Evolutionary conservation across 2,888 invertebrate species (phyloP).

Genomic region (Harpalus rufipes): DNA sequence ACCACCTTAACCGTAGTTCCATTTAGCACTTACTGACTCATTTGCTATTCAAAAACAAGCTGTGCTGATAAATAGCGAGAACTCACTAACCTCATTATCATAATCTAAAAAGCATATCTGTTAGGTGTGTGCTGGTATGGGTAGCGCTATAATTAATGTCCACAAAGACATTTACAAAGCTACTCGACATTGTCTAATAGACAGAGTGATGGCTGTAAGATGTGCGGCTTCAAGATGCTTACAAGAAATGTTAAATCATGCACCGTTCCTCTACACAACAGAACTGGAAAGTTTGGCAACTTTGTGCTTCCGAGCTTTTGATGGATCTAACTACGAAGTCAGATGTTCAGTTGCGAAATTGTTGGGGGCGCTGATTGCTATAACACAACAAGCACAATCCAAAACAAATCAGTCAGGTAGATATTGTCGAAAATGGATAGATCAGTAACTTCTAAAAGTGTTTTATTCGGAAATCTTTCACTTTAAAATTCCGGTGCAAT

Average conservation of each 20-base stretch:
- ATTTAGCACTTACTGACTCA: not conserved
- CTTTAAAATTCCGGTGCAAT: not conserved
- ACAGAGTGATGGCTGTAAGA: slow-evolving; percentile 94
- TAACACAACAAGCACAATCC: slow-evolving; percentile 86
- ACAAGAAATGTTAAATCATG: slow-evolving; percentile 92
- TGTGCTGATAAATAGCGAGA: not conserved
- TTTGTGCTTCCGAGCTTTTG: slow-evolving; percentile 94
- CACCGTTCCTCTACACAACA: slow-evolving; percentile 90
- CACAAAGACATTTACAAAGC: slow-evolving; percentile 95
- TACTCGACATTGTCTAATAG: slow-evolving; percentile 91
- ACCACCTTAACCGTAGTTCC: not conserved
- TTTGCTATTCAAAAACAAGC: not conserved
- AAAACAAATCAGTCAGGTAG: slow-evolving; percentile 77
- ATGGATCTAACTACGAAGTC: slow-evolving; percentile 95
- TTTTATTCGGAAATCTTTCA: not conserved
- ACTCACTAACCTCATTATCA: not conserved
- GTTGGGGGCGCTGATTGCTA: slow-evolving; percentile 91
- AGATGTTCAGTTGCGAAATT: slow-evolving; percentile 95
- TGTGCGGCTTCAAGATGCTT: slow-evolving; percentile 96
- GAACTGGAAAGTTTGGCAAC: slow-evolving; percentile 96
- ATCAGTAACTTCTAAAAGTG: slow-evolving; percentile 16
- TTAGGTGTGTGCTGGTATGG: slow-evolving; percentile 94
- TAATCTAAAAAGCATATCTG: slow-evolving; percentile 35
- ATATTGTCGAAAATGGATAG: slow-evolving; percentile 13
- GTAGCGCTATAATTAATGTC: slow-evolving; percentile 91